These are phyloP conservation scores for Grammomys surdaster DNA, from an alignment of 2,113 vertebrate genomes.

Conservation along the genomic window DNA sequence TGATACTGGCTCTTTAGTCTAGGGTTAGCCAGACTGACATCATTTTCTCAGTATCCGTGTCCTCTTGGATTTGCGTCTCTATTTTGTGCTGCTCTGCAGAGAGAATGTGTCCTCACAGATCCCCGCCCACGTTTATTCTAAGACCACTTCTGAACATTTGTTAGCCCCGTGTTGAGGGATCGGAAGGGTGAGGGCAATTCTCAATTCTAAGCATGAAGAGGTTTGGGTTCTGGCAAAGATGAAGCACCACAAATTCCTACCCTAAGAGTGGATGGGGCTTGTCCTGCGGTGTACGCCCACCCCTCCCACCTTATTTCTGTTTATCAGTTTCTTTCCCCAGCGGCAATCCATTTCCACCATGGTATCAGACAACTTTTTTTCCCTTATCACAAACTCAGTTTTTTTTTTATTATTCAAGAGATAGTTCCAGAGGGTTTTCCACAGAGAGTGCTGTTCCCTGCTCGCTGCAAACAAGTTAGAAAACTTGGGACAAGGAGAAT, in stretches of 20 bases:
- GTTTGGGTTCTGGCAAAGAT: background rate
- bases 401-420: background rate
- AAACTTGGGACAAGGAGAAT: background rate
- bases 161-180: background rate
- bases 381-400: background rate
- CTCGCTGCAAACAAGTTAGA: background rate
- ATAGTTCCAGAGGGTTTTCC: background rate
- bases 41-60: background rate
- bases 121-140: background rate
- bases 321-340: background rate
- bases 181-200: background rate
- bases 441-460: background rate
- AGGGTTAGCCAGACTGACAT: background rate
- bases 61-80: background rate
- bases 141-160: background rate
- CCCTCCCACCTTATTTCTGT: background rate
- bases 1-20: background rate
- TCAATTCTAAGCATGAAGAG: background rate
- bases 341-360: background rate
- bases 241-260: background rate
- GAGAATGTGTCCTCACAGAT: background rate
- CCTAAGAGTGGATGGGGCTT: rapidly evolving
- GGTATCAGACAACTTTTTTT: background rate
- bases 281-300: too few relatives aligned
- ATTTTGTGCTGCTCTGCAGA: background rate